Conservation (phyloP, 2,888 invertebrate species). For the Leptinotarsa haldemani region DNA sequence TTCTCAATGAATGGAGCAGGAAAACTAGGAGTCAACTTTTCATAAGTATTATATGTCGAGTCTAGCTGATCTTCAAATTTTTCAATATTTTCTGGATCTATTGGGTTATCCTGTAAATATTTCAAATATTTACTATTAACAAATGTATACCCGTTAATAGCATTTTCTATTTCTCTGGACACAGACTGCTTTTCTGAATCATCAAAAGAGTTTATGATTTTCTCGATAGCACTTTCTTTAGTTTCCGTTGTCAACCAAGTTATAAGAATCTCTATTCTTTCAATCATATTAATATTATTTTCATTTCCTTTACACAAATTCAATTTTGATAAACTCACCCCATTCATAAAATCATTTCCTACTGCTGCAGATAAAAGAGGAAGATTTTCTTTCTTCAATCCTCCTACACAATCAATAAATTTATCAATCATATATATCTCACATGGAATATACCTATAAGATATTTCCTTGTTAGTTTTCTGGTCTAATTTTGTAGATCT, state of each 20-base stretch:
- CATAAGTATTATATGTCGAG: conserved; percentile 29
- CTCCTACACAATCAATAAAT: conserved; percentile 75
- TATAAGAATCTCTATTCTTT: conserved; percentile 77
- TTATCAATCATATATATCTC: conserved; percentile 79
- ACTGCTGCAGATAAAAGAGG: conserved; percentile 85
- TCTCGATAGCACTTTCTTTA: conserved; percentile 75
- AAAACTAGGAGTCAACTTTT: conserved; percentile 73
- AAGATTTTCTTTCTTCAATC: conserved; percentile 71
- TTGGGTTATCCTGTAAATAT: conserved; percentile 65
- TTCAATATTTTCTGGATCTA: conserved; percentile 28
- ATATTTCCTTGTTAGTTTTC: conserved; percentile 32
- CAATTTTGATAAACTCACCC: conserved; percentile 29
- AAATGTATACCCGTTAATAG: conserved; percentile 74
- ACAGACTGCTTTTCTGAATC: conserved; percentile 69
- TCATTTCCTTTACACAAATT: conserved; percentile 77
- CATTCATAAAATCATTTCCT: conserved; percentile 81
- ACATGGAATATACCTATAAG: conserved; percentile 71
- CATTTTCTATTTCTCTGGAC: conserved; percentile 71
- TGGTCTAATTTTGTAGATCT: conserved; percentile 31
- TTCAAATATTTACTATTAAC: conserved; percentile 71
- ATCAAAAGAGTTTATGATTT: conserved; percentile 74
- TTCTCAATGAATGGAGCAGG: conserved; percentile 63
- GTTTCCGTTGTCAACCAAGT: conserved; percentile 82
- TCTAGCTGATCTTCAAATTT: conserved; percentile 31
- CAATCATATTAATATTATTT: conserved; percentile 76